Evolutionary conservation across 2,113 vertebrate species (phyloP), one percentile per base, ranked within the genome.

Genomic region (Mionectes macconnelli): DNA sequence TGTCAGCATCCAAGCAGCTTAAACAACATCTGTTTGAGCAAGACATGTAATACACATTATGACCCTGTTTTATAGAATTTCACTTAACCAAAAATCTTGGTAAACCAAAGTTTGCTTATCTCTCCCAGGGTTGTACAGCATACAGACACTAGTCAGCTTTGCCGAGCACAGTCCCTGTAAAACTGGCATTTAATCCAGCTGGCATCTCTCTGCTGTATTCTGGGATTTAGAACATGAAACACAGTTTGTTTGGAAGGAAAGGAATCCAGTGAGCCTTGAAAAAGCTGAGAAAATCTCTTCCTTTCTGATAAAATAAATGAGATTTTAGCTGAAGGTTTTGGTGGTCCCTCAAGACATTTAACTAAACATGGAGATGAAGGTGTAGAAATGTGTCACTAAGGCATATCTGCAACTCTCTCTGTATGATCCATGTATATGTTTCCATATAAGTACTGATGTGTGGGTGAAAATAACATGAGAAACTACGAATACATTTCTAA

Each of bases 171-270:
- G 86, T 77, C 88, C 76, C 72, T 95, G 67, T 93, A 95, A 96
- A 93, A 86, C 75, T 93, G 92, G 92, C 76, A 93, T 95, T 94
- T 92, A 93, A 93, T 86, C 93, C 95, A 97, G 88, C 92, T 95
- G 96, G 94, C 92, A 53, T 78, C 68, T 94, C 83, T 93, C 27
- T 95, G 27, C 75, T 96, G 64, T 78, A 40, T 90, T 90, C 85
- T 93, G 88, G 88, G 92, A 87, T 9, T 84, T 80, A 52, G 79
- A 92, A 66, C 56, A 64, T 78, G 83, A 93, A 95, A 80, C 53
- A 40, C 60, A 75, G 84, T 68, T 72, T 87, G n/a, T 91, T 93
- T 91, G 83, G 82, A 93, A 92, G 73, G 68, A 93, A 62, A 79
- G 57, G 39, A 93, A 75, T 94, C 93, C 94, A 90, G 59, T 4